A percentile compares a stretch with the other conserved stretches of the same genome.
These are phyloP conservation scores for Eulemur albifrons DNA, from an alignment of 2,797 vertebrate species.

Conservation along the genomic window DNA sequence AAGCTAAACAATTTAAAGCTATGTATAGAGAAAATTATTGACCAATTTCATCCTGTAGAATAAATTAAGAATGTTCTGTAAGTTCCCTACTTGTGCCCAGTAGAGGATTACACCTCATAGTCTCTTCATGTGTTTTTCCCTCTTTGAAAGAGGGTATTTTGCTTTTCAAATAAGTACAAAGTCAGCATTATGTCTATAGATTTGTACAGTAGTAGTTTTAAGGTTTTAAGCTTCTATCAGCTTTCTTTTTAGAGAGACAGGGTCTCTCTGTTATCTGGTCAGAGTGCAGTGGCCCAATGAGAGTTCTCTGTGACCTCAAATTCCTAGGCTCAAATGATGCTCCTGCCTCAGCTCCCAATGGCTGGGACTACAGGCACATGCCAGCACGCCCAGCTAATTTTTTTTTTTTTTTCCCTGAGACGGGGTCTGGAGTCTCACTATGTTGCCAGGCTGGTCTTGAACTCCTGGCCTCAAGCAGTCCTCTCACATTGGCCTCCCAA, in stretches of 20 bases:
- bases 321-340: background rate
- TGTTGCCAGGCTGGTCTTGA: background rate
- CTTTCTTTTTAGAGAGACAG: background rate
- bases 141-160: background rate
- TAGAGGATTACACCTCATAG: background rate
- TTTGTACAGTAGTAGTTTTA: background rate
- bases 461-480: background rate
- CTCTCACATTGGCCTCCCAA: background rate
- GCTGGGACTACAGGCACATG: background rate
- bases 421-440: background rate
- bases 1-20: background rate
- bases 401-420: background rate
- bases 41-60: background rate
- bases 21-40: background rate
- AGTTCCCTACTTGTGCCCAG: accelerated
- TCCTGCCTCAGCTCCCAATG: background rate
- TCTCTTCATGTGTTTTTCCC: background rate
- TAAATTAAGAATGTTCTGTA: no score
- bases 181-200: background rate
- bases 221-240: background rate
- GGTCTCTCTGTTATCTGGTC: background rate
- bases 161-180: background rate
- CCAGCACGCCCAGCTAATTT: background rate
- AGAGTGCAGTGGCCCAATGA: background rate
- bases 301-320: background rate